Evolutionary conservation across 2,888 invertebrate species (phyloP).

Genomic region (Adineta ricciae): DNA sequence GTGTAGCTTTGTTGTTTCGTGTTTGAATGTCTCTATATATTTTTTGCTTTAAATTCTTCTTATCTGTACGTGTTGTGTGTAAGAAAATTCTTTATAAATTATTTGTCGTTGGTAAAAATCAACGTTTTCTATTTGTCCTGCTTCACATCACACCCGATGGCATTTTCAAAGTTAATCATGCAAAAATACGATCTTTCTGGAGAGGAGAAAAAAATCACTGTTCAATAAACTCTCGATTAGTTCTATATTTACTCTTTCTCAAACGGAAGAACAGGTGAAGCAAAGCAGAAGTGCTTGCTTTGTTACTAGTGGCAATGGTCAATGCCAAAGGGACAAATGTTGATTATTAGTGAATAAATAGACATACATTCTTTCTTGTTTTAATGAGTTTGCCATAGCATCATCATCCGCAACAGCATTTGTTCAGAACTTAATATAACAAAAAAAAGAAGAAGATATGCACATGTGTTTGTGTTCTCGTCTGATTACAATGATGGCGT

Average conservation of each 20-base stretch:
- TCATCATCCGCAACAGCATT: background rate
- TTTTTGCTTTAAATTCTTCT: background rate
- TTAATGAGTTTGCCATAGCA: background rate
- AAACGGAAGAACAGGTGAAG: conserved; percentile 7
- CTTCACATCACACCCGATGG: background rate
- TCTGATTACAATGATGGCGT: background rate
- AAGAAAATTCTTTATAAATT: background rate
- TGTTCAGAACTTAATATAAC: background rate
- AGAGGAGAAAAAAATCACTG: background rate
- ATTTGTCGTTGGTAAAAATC: background rate
- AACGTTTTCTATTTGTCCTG: background rate
- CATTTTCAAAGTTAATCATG: background rate
- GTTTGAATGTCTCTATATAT: background rate
- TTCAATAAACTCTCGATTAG: conserved; percentile 3
- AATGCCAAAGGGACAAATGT: background rate
- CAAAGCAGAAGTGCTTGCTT: background rate
- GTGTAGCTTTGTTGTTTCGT: background rate
- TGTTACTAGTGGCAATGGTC: background rate
- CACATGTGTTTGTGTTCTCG: background rate
- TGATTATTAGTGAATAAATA: background rate
- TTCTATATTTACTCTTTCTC: background rate
- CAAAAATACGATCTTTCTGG: background rate
- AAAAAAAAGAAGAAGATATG: background rate
- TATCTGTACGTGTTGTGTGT: background rate
- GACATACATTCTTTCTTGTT: background rate